These are phyloP conservation scores for Athene cunicularia DNA, from an alignment of 2,113 vertebrate genomes.

Conservation along the genomic window DNA sequence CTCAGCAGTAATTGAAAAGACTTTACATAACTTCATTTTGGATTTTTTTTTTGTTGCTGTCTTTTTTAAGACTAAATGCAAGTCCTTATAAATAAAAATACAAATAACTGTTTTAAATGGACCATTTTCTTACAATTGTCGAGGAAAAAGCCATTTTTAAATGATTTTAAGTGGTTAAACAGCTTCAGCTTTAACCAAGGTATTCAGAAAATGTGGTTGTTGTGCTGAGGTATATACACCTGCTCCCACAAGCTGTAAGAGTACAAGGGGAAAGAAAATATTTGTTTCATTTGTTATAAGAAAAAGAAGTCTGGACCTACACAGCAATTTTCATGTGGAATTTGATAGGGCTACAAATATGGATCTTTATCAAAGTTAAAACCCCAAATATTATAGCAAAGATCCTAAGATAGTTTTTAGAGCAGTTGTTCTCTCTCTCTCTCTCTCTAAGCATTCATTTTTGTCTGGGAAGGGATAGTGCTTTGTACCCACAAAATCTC, in stretches of 20 bases:
- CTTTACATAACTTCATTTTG: not conserved
- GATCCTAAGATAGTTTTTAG: not conserved
- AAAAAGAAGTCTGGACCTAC: not conserved
- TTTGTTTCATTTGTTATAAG: not conserved
- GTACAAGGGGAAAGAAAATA: not conserved
- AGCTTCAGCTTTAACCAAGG: not conserved
- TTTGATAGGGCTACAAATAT: not conserved
- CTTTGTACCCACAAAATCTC: not conserved
- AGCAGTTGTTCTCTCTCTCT: not conserved
- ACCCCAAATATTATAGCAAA: not conserved
- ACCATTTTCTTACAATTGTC: not conserved
- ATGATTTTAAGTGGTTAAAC: not conserved
- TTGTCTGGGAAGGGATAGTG: not conserved
- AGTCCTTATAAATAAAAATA: not conserved
- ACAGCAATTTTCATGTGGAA: not conserved
- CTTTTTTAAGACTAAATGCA: not conserved
- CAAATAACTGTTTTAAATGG: not conserved
- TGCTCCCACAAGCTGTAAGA: not conserved
- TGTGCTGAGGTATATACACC: not conserved
- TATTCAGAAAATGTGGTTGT: not conserved
- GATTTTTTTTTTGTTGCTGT: not conserved
- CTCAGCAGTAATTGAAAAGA: not conserved
- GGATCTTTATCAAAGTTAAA: not conserved
- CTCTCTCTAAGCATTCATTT: not conserved
- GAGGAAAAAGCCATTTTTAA: not conserved